Evolutionary conservation across 1,140 invertebrate genomes (phyloP).

Genomic region (Penaeus indicus): DNA sequence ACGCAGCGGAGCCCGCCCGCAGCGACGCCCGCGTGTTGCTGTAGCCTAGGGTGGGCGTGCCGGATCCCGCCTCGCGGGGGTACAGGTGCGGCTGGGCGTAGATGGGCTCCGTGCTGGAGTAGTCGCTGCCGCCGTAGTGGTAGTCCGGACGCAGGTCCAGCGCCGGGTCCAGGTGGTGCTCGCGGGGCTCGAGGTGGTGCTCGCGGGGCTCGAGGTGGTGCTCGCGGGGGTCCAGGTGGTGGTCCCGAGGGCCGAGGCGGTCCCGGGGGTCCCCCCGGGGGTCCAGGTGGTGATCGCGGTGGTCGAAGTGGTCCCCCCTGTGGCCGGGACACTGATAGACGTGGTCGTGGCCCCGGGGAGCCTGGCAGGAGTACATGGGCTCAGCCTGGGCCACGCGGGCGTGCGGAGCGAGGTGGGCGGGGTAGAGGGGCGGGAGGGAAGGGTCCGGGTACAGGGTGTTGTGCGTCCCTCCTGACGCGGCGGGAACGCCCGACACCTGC

Average conservation of each 20-base stretch:
- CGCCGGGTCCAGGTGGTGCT: constrained; percentile 22
- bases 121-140: constrained; percentile 66
- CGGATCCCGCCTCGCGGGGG: constrained; percentile 55
- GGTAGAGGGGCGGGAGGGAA: constrained; percentile 43
- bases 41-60: constrained; percentile 55
- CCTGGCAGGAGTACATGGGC: constrained; percentile 65
- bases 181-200: constrained; percentile 28
- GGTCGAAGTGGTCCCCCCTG: constrained; percentile 51
- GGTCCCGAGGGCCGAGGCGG: constrained; percentile 29
- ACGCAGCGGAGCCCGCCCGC: constrained; percentile 27
- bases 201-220: constrained; percentile 27
- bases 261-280: not conserved
- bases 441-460: constrained; percentile 38
- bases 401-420: constrained; percentile 44
- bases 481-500: constrained; percentile 49
- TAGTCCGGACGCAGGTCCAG: constrained; percentile 60
- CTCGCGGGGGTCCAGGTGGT: constrained; percentile 49
- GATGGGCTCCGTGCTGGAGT: constrained; percentile 66
- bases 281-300: constrained; percentile 18
- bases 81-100: constrained; percentile 65
- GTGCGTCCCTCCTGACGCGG: constrained; percentile 8
- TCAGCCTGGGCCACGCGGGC: constrained; percentile 49
- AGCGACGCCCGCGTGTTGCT: constrained; percentile 50
- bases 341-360: constrained; percentile 65
- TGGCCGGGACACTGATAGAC: constrained; percentile 66